Base-by-base conservation (phyloP, 2,888 invertebrate species). In the Chloroclysta siterata region DNA sequence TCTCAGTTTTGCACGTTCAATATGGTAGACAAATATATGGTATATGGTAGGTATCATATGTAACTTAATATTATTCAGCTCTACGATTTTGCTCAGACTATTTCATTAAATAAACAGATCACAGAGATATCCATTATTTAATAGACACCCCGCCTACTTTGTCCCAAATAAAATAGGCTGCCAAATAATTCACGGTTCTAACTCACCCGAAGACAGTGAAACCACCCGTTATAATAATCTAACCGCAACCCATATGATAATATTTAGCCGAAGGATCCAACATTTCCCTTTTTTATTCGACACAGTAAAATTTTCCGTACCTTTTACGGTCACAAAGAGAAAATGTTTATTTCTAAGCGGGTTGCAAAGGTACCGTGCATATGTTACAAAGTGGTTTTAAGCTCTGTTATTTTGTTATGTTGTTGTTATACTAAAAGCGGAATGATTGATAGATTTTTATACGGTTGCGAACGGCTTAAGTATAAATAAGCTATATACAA, bases 371-470 rank as follows among this genome's bases (percentile, higher is more conserved):
- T 74, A 75, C 33, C 33, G 22, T 8, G 8, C 75, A 68, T 66
- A 65, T 50, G 72, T 79, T 78, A 82, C 81, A 82, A 84, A 86
- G 82, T 80, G 83, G 81, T 83, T 87, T 84, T 83, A 82, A 83
- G 79, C 82, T 56, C 39, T 55, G 50, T 44, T 47, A 46, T 47
- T 82, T 75, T 73, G 80, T 69, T 71, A 53, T 42, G 48, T 39
- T 29, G 17, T 17, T 64, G 44, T 46, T 52, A 22, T 33, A 56
- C 22, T 53, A 22, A 15, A 15, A 44, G 29, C 46, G 7, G 48
- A 50, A 28, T 46, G 41, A 59, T 57, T 50, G 15, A 46, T 14
- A 29, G 0, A n/a, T 50, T 50, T 22, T 7, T 10, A 50, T 14
- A 50, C n/a, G 14, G 10, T 17, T 17, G 46, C 11, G 15, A 15